A percentile compares a stretch with the other conserved stretches of the same genome.
Evolutionary conservation across 2,888 invertebrate species (phyloP).

Genomic region (Ptilodon capucinus): DNA sequence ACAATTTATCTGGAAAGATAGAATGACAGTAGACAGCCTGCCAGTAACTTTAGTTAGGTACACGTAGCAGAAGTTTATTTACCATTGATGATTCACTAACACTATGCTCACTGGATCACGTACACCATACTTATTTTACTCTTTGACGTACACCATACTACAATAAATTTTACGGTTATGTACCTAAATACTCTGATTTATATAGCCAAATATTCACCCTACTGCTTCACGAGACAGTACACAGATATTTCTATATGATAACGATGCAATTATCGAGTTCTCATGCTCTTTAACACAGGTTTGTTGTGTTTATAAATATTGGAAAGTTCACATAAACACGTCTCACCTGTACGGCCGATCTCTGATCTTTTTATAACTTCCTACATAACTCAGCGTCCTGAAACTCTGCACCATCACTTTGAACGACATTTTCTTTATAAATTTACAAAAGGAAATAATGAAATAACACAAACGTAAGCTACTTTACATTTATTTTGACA

Average conservation of each 20-base stretch:
- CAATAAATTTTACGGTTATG: background rate
- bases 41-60: background rate
- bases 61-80: conserved; percentile 3
- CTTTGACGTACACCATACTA: conserved; percentile 25
- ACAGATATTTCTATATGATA: background rate
- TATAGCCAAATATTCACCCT: background rate
- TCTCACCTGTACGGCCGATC: conserved; percentile 65
- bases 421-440: conserved; percentile 56
- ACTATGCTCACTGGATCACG: conserved; percentile 15
- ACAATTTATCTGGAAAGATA: too few relatives aligned
- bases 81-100: conserved; percentile 12
- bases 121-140: conserved; percentile 21
- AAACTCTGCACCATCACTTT: conserved; percentile 64
- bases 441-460: conserved; percentile 1
- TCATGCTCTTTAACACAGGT: background rate
- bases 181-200: background rate
- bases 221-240: background rate
- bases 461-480: conserved; percentile 1
- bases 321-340: conserved; percentile 8
- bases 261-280: background rate
- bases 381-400: conserved; percentile 65
- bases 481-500: conserved; percentile 31
- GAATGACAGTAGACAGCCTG: too few relatives aligned
- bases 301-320: background rate
- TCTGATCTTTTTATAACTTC: conserved; percentile 64